Conservation (phyloP, 1,140 invertebrate species). For the Polyergus mexicanus region DNA sequence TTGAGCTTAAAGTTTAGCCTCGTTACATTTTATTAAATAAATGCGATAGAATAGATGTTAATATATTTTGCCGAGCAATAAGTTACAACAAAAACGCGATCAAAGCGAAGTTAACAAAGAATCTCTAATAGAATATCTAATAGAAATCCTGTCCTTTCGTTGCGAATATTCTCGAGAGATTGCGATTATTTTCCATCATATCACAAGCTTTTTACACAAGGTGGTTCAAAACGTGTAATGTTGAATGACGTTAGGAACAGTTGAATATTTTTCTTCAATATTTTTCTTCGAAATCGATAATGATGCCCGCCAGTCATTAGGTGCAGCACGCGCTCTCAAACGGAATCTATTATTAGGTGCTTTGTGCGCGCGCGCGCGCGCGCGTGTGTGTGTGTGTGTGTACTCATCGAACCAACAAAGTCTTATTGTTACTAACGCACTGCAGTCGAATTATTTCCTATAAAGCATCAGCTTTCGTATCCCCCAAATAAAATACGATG, state of each 20-base stretch:
- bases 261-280: conserved; percentile 29
- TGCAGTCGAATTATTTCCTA: neutral
- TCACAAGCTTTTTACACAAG: neutral
- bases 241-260: conserved; percentile 15
- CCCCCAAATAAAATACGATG: neutral
- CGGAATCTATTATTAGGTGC: conserved; percentile 37
- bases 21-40: neutral
- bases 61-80: neutral
- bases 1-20: neutral
- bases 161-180: neutral
- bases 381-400: too few relatives aligned
- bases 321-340: conserved; percentile 28
- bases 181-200: conserved; percentile 29
- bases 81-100: neutral
- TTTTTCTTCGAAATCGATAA: neutral
- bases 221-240: conserved; percentile 1
- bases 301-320: conserved; percentile 14
- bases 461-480: neutral
- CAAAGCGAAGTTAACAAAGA: conserved; percentile 40
- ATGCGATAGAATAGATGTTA: too few relatives aligned
- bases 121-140: neutral
- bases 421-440: neutral
- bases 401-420: neutral
- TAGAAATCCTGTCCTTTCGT: conserved; percentile 10
- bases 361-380: too few relatives aligned